Conservation (phyloP, 2,797 vertebrate genomes). For the Apodemus agrarius region DNA sequence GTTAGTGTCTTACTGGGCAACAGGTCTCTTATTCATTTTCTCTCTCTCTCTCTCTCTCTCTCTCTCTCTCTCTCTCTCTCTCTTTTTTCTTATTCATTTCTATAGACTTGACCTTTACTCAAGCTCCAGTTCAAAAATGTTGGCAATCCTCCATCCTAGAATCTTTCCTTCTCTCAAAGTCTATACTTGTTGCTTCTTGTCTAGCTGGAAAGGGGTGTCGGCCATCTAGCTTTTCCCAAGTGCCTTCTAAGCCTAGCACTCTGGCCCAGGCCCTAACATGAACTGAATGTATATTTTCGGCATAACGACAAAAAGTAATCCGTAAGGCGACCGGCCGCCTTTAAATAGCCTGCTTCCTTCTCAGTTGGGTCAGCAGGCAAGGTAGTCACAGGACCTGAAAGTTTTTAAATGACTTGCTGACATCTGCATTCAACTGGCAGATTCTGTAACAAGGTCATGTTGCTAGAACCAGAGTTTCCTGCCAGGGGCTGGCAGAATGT, state of each 20-base stretch:
- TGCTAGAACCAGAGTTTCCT: constrained; percentile 35
- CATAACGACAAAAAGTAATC: neutral
- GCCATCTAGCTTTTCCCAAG: neutral
- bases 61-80: no score
- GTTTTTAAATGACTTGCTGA: constrained; percentile 54
- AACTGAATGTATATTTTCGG: neutral
- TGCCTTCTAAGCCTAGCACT: neutral
- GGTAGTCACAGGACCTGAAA: neutral
- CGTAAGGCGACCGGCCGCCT: neutral
- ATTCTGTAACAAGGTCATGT: constrained; percentile 59
- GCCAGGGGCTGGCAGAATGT: constrained; percentile 7
- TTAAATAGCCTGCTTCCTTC: constrained; percentile 16
- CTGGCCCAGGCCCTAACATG: neutral
- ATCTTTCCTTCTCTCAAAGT: neutral
- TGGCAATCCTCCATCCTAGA: neutral
- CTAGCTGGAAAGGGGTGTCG: neutral
- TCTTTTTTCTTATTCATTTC: neutral
- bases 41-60: no score
- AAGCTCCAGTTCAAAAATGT: neutral
- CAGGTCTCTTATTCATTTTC: no score
- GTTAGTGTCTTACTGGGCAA: neutral
- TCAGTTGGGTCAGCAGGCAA: constrained; percentile 5
- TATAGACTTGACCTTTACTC: neutral
- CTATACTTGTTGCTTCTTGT: neutral
- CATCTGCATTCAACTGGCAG: constrained; percentile 23